Evolutionary conservation across 2,797 vertebrate genomes (phyloP), one percentile per base, ranked within the genome.

Genomic region (Cheirogaleus major): DNA sequence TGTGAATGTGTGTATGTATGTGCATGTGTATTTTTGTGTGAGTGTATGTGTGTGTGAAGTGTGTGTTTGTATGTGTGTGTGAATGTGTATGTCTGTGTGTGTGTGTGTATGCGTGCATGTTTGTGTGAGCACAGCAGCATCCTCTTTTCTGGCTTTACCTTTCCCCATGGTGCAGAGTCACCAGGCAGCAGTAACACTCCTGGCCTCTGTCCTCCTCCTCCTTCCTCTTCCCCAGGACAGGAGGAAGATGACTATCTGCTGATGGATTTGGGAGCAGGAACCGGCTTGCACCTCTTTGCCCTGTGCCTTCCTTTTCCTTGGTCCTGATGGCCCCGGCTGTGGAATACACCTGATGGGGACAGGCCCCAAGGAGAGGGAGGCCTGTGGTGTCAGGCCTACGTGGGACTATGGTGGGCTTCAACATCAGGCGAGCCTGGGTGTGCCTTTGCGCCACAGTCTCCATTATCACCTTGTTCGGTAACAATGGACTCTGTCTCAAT

Each of bases 61-160:
- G 25, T 30, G 25, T 61, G 13, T 13, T 4, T 27, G 25, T 61
- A 5, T 27, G n/a, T 70, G 69, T 57, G 69, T 15, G 12, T 20
- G 45, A 2, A 35, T 41, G 1, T 35, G 45, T 15, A 17, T 67
- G 17, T 23, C 13, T 25, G 0, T 30, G n/a, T 45, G 7, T 69
- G 22, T 14, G 61, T 57, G 20, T 27, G 85, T 7, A 5, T 32
- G 48, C 4, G 38, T 43, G 4, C 38, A 25, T 18, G 35, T 69
- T 30, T 20, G 35, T 7, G 0, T 1, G 35, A n/a, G 5, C 61
- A 1, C 20, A 27, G 35, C 1, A 15, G 2, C 4, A 1, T 15
- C 38, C 45, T 65, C 72, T 15, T 90, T 50, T 52, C 30, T 52
- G 45, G 32, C 0, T n/a, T 14, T 9, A 20, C 30, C 13, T 1